Evolutionary conservation across 2,888 invertebrate species (phyloP).

Genomic region (Drosophila nr. medialis): DNA sequence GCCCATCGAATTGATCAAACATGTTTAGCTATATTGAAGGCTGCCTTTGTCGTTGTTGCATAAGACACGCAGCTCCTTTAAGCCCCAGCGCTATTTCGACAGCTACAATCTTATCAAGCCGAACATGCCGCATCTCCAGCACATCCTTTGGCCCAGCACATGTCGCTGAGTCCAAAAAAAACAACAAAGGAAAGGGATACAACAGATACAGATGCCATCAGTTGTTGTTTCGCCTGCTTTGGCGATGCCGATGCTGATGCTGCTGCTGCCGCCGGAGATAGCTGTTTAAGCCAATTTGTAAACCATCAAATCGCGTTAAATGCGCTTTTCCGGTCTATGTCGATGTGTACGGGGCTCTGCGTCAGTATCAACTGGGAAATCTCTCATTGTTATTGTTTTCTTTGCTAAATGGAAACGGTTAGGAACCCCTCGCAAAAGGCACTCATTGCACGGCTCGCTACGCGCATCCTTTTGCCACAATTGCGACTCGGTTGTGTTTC

Average conservation of each 20-base stretch:
- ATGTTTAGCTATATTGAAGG: slow-evolving; percentile 8
- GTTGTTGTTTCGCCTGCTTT: slow-evolving; percentile 36
- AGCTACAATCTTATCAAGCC: slow-evolving; percentile 65
- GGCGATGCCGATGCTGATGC: background rate
- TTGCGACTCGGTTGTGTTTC: slow-evolving; percentile 31
- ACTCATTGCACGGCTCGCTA: slow-evolving; percentile 32
- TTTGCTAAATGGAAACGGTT: slow-evolving; percentile 80
- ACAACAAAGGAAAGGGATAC: slow-evolving; percentile 36
- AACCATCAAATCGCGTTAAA: slow-evolving; percentile 82
- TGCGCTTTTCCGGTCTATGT: slow-evolving; percentile 73
- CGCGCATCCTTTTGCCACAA: slow-evolving; percentile 43
- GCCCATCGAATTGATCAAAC: slow-evolving; percentile 35
- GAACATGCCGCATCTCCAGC: slow-evolving; percentile 63
- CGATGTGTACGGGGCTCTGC: slow-evolving; percentile 20
- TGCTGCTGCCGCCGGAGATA: slow-evolving; percentile 47
- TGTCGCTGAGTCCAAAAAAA: slow-evolving; percentile 19
- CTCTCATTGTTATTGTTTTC: slow-evolving; percentile 77
- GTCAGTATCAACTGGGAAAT: slow-evolving; percentile 55
- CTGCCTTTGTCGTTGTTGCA: slow-evolving; percentile 25
- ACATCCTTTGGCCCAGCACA: slow-evolving; percentile 44
- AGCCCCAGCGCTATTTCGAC: slow-evolving; percentile 15
- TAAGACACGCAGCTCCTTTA: slow-evolving; percentile 31
- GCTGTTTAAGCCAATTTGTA: slow-evolving; percentile 81
- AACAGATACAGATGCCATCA: slow-evolving; percentile 44
- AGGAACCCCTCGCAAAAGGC: slow-evolving; percentile 57